Evolutionary conservation across 2,797 vertebrate species (phyloP), one percentile per base, ranked within the genome.

Genomic region (Tolypeutes matacus): DNA sequence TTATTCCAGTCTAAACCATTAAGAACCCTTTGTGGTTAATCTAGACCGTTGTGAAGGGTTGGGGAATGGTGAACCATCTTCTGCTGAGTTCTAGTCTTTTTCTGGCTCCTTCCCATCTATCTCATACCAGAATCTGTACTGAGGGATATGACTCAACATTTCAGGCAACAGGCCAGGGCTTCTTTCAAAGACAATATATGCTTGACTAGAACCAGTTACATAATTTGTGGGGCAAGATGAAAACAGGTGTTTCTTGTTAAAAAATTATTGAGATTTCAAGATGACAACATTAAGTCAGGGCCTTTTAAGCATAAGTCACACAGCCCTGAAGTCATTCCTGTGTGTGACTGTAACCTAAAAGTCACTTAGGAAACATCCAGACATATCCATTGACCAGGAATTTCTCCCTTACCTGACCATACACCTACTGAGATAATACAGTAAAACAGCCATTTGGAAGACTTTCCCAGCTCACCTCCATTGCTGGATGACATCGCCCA

Each of bases 311-410:
- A 46, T 2, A 18, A 31, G 49, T 34, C 21, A 1, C 17, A 14
- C 2, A 27, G 3, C 0, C n/a, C 7, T 27, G 25, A 12, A 42
- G 58, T 25, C 80, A 60, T 53, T 42, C 1, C 49, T 93, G 0
- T 23, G 0, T 82, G 93, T 6, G 70, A 75, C 34, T 94, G 29
- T 82, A 94, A 83, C 58, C 88, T 51, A 87, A 89, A 97, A 96
- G 86, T 60, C 69, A 31, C 11, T 62, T 85, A 92, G 36, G 65
- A 96, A 94, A 96, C 96, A 51, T 51, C 42, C 81, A 90, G 67
- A 10, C 85, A 56, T 96, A 60, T n/a, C 56, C 25, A 42, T 15
- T 36, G 46, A 82, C 73, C 56, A 81, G 29, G 58, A n/a, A 0
- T 0, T 10, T 95, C 86, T 10, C 1, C 56, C 51, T 84, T 94